Base-by-base conservation (phyloP, 2,113 vertebrate species). In the Corythornis madagascariensis region DNA sequence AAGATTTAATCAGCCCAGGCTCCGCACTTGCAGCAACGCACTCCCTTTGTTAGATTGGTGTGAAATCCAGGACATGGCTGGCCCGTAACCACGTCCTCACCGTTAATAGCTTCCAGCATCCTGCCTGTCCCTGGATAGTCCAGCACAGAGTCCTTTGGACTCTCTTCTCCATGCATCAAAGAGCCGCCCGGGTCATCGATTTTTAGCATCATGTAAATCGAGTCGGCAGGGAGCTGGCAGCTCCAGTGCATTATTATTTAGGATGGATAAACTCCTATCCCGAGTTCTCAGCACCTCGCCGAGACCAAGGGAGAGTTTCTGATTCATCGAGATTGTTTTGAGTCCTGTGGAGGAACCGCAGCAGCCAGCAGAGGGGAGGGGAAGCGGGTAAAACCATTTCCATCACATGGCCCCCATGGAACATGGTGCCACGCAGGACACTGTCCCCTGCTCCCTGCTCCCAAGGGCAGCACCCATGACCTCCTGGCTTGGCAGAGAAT, bases 241-340 rank as follows among this genome's bases (percentile, higher is more conserved):
- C 91, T 87, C 81, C 87, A 20, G 89, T 40, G 55, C 86, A 25
- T 90, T 93, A 64, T 87, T 87, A 77, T 70, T 87, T 73, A 95
- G 95, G 92, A 96, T 91, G 87, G 89, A 96, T 94, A 92, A 92
- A 96, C 94, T 93, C 92, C 20, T 47, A 28, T 5, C 56, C 95
- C 6, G 5, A 61, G 71, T 71, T 71, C 82, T 5, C 91, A 85
- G 92, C 91, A 69, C 91, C 89, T 93, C 13, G 3, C 78, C 2
- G 12, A 69, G 86, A 60, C 86, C 86, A 4, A n/a, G 73, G 80
- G 86, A 86, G 66, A 42, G 70, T 16, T 77, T 82, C 50, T 90
- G 92, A 94, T 90, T 90, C 81, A 92, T 69, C 6, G 0, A 33
- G 53, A 29, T 82, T 53, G 88, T 5, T 84, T 84, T 43, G 14